These are phyloP conservation scores for Archips crataeganus DNA, from an alignment of 2,888 invertebrate genomes.

Conservation along the genomic window DNA sequence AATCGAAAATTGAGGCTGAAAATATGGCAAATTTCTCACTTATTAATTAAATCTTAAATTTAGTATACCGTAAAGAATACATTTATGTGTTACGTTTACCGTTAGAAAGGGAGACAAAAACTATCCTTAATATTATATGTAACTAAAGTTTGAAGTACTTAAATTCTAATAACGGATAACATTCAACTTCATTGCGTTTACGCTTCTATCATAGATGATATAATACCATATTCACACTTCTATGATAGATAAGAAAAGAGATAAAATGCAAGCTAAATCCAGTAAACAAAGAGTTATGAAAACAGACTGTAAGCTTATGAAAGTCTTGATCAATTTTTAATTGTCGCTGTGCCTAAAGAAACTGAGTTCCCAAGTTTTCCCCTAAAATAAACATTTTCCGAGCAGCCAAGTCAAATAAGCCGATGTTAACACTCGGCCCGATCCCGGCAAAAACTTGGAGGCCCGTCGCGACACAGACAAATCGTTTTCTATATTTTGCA, in stretches of 20 bases:
- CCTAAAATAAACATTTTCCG: conserved; percentile 40
- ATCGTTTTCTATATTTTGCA: conserved; percentile 47
- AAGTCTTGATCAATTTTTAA: conserved; percentile 27
- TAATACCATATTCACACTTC: background rate
- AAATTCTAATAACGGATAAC: no score
- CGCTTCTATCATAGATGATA: no score
- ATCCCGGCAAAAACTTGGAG: conserved; percentile 43
- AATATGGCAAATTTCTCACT: no score
- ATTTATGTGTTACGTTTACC: no score
- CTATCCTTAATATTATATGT: no score
- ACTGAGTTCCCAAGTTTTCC: conserved; percentile 23
- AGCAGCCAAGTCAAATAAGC: conserved; percentile 41
- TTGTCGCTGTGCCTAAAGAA: conserved; percentile 15
- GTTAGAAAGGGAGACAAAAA: no score
- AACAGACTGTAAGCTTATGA: conserved; percentile 11
- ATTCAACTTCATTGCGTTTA: no score
- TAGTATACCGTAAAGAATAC: no score
- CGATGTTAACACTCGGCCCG: conserved; percentile 39
- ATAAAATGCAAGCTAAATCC: background rate
- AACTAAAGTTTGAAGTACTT: no score
- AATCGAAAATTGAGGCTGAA: no score
- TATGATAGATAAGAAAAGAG: background rate
- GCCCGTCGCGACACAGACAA: conserved; percentile 43
- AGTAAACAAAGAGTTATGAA: background rate
- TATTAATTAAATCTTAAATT: no score